phyloP scores from a whole-genome alignment of 2,797 vertebrate genomes.

The Antrozous pallidus region DNA sequence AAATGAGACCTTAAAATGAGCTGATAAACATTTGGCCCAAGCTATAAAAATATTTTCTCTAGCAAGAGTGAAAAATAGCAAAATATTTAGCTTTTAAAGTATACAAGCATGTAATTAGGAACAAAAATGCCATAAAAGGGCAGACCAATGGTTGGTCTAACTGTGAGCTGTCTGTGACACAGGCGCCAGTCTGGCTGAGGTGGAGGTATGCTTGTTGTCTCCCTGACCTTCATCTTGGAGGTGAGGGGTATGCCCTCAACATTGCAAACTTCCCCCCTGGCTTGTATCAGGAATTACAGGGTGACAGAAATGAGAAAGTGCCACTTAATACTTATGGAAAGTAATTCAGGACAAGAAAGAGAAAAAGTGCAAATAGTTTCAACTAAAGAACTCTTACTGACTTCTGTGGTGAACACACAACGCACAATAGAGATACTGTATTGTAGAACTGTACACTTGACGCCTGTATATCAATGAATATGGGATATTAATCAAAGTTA shows the following conservation, averaged over 20 bases:
- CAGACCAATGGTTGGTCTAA: background rate
- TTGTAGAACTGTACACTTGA: background rate
- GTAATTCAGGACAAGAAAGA: background rate
- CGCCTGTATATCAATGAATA: background rate
- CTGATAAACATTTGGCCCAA: background rate
- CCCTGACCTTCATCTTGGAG: background rate
- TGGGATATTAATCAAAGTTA: background rate
- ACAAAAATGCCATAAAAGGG: background rate
- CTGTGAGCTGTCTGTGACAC: background rate
- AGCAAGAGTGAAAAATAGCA: background rate
- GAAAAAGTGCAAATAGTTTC: background rate
- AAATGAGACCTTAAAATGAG: slow-evolving; percentile 12
- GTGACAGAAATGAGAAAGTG: background rate
- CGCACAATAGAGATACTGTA: background rate
- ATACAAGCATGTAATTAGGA: slow-evolving; percentile 22
- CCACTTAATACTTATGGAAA: background rate
- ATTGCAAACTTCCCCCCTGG: background rate
- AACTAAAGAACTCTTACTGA: background rate
- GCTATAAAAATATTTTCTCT: slow-evolving; percentile 46
- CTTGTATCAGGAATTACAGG: background rate
- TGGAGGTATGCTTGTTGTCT: background rate
- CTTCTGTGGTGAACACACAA: background rate
- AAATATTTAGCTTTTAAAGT: slow-evolving; percentile 35
- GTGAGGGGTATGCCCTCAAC: background rate
- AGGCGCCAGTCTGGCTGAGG: background rate